Evolutionary conservation across 2,113 vertebrate species (phyloP), one percentile per base, ranked within the genome.

Genomic region (Trematomus loennbergii): DNA sequence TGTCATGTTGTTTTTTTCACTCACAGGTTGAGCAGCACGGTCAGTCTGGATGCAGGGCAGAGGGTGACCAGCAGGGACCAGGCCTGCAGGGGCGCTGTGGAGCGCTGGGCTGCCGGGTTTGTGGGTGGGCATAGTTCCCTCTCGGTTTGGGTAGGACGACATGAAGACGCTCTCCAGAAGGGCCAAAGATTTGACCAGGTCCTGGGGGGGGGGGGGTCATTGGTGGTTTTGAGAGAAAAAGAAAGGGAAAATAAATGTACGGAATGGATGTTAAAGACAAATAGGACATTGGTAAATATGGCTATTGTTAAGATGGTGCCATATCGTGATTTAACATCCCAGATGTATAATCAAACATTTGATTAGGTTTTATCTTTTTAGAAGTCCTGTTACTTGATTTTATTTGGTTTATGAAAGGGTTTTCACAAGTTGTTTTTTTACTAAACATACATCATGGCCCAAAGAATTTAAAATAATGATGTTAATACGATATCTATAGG

Each of bases 41-140:
- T 62, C 22, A 95, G 87, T 72, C 78, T 93, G 15, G 96, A 96
- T 1, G 94, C 81, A 1, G 97, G 97, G 40, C 97, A 99, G 82
- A 98, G 92, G 65, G 97, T 98, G 79, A 98, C 95, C 12, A 99
- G 96, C 83, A 99, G 89, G 0, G 97, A 96, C 98, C 98, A 99
- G 9, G 97, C 95, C 93, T 97, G 97, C 53, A 99, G 95, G 0
- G 97, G 95, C 95, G 25, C 94, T 94, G 84, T 96, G 93, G 58
- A 98, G 94, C 1, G 89, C 93, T 0, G 95, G 91, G 36, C 68
- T 87, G 9, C 96, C 93, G 9, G 96, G 91, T 59, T 95, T 94
- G 0, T 92, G 91, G 3, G 90, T 18, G 0, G 95, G 94, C 54
- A 93, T 87, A 0, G 74, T 75, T 49, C 93, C 90, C 17, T 92